Conservation (phyloP, 2,797 vertebrate species). For the Darevskia nairensis region DNA sequence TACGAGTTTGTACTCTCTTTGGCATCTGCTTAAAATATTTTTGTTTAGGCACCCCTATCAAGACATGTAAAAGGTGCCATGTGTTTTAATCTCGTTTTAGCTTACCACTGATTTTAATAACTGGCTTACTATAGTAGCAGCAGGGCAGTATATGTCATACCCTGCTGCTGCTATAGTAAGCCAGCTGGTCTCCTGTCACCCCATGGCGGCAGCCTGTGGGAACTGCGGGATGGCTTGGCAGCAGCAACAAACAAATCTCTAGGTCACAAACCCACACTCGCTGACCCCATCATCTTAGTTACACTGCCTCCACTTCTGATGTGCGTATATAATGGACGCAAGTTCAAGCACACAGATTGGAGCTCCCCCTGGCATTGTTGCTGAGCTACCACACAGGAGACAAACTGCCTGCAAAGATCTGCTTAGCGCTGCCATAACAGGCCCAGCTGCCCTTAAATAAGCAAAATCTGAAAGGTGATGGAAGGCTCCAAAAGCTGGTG, state of each 20-base stretch:
- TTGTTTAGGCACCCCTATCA: too few relatives aligned
- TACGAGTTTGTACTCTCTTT: too few relatives aligned
- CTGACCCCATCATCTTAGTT: not conserved
- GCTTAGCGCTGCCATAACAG: not conserved
- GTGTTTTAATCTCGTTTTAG: too few relatives aligned
- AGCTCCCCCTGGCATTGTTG: not conserved
- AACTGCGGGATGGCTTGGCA: not conserved
- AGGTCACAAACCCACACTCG: not conserved
- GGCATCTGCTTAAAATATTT: too few relatives aligned
- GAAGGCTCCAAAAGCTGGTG: too few relatives aligned
- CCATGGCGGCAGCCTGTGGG: not conserved
- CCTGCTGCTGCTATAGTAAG: not conserved
- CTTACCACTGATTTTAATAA: too few relatives aligned
- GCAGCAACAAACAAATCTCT: not conserved
- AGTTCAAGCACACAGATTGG: not conserved
- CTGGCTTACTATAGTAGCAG: too few relatives aligned
- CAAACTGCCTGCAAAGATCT: not conserved
- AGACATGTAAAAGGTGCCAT: too few relatives aligned
- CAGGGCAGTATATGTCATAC: too few relatives aligned
- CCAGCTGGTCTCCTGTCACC: not conserved
- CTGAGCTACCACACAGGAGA: not conserved
- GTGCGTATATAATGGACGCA: not conserved
- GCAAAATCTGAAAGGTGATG: not conserved
- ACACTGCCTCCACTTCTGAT: not conserved
- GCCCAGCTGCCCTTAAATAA: not conserved